Conservation (phyloP, 1,140 invertebrate species). For the Diuraphis noxia region DNA sequence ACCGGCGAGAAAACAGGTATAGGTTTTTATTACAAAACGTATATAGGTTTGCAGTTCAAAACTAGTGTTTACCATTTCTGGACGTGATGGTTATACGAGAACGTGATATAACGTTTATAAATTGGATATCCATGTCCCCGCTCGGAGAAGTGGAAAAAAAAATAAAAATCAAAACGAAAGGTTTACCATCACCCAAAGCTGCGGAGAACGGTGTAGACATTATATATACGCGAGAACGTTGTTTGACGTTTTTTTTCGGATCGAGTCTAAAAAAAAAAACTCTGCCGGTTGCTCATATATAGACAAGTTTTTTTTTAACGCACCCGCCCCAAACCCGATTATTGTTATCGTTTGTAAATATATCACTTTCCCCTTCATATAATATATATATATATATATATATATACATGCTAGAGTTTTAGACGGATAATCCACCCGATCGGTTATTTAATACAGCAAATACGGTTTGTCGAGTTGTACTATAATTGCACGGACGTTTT, state of each 20-base stretch:
- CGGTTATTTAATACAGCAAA: neutral
- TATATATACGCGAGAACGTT: neutral
- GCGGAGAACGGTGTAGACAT: neutral
- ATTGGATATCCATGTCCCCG: conserved; percentile 20
- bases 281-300: neutral
- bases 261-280: neutral
- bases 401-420: no score
- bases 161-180: neutral
- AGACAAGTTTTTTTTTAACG: neutral
- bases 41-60: neutral
- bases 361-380: neutral
- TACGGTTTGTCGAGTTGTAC: neutral
- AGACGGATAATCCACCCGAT: neutral
- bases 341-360: neutral
- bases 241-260: neutral
- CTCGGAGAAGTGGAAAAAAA: neutral
- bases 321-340: neutral
- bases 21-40: neutral
- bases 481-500: neutral
- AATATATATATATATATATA: no score
- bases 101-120: conserved; percentile 48
- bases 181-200: neutral
- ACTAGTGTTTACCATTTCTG: conserved; percentile 41
- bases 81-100: conserved; percentile 25
- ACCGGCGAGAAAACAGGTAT: conserved; percentile 20